phyloP scores from a whole-genome alignment of 2,797 vertebrate species.

The Halcyon smyrnensis region DNA sequence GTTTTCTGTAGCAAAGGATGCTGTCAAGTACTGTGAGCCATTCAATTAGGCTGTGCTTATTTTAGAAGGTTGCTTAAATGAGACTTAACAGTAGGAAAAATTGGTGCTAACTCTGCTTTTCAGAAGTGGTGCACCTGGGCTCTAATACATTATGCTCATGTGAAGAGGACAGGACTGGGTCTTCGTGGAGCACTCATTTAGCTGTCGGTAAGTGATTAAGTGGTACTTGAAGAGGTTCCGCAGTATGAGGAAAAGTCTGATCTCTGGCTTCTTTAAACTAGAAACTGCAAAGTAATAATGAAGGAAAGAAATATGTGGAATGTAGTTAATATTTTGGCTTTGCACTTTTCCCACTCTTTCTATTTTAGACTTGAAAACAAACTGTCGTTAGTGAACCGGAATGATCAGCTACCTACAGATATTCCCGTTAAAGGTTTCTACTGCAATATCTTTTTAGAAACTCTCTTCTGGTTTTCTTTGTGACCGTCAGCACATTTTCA shows the following conservation, averaged over 20 bases:
- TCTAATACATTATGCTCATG: slow-evolving; percentile 33
- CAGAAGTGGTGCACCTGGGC: slow-evolving; percentile 61
- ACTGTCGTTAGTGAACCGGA: neutral
- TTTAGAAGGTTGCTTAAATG: slow-evolving; percentile 54
- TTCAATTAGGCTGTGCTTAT: slow-evolving; percentile 45
- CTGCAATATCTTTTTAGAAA: slow-evolving; percentile 2
- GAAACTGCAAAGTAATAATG: slow-evolving; percentile 22
- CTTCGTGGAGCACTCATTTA: slow-evolving; percentile 51
- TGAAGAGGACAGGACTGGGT: slow-evolving; percentile 50
- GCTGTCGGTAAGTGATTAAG: slow-evolving; percentile 59
- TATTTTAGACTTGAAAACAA: slow-evolving; percentile 27
- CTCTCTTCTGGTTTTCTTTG: neutral
- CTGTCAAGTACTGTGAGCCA: slow-evolving; percentile 16
- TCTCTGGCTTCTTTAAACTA: slow-evolving; percentile 40
- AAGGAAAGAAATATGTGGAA: neutral
- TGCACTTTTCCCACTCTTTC: neutral
- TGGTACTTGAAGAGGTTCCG: slow-evolving; percentile 28
- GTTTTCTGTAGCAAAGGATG: neutral
- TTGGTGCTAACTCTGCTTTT: slow-evolving; percentile 38
- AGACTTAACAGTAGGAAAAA: slow-evolving; percentile 36
- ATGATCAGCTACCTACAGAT: slow-evolving; percentile 8
- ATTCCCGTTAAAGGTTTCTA: slow-evolving; percentile 17
- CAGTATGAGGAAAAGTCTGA: slow-evolving; percentile 34
- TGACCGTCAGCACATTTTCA: too few species aligned
- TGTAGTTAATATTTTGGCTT: slow-evolving; percentile 1